phyloP scores from a whole-genome alignment of 2,888 invertebrate species.

The Macrophya annulata region DNA sequence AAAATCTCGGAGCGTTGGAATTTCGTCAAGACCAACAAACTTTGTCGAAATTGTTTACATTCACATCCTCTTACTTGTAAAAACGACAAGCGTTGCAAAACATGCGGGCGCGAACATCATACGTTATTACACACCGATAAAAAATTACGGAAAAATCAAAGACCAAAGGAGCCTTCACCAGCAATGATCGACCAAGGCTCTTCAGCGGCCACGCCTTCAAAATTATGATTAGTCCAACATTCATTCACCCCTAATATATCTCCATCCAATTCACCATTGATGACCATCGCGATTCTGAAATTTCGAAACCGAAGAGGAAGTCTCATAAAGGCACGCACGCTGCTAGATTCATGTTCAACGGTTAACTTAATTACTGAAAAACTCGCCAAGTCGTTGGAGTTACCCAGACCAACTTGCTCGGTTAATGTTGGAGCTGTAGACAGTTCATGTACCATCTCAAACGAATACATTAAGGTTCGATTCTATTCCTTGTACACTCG shows the following conservation, averaged over 20 bases:
- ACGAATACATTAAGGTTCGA: constrained; percentile 49
- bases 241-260: constrained; percentile 41
- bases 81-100: constrained; percentile 11
- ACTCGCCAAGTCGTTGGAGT: background rate
- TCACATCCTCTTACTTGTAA: background rate
- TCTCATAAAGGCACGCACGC: constrained; percentile 31
- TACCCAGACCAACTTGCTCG: constrained; percentile 54
- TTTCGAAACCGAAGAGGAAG: constrained; percentile 50
- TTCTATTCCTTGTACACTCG: constrained; percentile 57
- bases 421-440: constrained; percentile 57
- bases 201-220: constrained; percentile 18
- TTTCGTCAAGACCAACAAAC: constrained; percentile 2
- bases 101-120: constrained; percentile 46
- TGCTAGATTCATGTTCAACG: background rate
- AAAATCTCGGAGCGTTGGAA: background rate
- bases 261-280: constrained; percentile 57
- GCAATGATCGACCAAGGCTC: constrained; percentile 7
- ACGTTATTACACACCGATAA: constrained; percentile 55
- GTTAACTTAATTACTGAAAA: background rate
- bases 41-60: constrained; percentile 17
- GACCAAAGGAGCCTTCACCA: background rate
- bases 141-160: background rate
- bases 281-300: constrained; percentile 58
- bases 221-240: constrained; percentile 35
- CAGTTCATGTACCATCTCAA: constrained; percentile 52